Base-by-base conservation (phyloP, 1,140 invertebrate species). In the Psilanteris sp. region DNA sequence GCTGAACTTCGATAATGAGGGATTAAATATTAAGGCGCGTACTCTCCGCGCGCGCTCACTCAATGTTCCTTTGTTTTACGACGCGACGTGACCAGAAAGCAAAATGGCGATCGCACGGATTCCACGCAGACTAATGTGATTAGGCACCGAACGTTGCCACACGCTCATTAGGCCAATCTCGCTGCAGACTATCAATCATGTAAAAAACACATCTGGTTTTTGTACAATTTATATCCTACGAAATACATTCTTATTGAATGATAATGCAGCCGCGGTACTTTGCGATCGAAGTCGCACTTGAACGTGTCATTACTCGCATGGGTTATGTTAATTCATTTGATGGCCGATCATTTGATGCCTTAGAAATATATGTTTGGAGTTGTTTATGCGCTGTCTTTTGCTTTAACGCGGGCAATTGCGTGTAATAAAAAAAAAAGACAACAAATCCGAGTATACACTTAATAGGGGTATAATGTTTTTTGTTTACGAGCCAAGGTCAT, bases 1-100 rank as follows among this genome's bases (percentile, higher is more conserved):
- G 66, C 77, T 78, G 71, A 31, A 73, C 78, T 72, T 72, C 82
- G 80, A 86, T 88, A 87, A 88, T 87, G 85, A 88, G 84, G 80
- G 83, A 88, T 88, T 88, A 88, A 88, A 87, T 86, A 87, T 88
- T 87, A 74, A 87, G 78, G 78, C 61, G 74, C 72, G 81, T 84
- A 85, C 83, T 80, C 80, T 80, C 66, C 74, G 70, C 77, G 76
- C 62, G 74, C 75, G 46, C 71, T 79, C 78, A 75, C 74, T 83
- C 79, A 78, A 82, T 84, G 81, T 86, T 85, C 82, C 84, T 88
- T 87, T 87, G 85, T 88, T 87, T 88, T 85, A 87, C 79, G 86
- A 70, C 73, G 78, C 57, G 82, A 87, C 86, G 87, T 88, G 87
- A 88, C 81, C 84, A 87, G 86, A 87, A 86, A 86, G 79, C 83